Evolutionary conservation across 2,113 vertebrate species (phyloP).

Genomic region (Arizona elegans): DNA sequence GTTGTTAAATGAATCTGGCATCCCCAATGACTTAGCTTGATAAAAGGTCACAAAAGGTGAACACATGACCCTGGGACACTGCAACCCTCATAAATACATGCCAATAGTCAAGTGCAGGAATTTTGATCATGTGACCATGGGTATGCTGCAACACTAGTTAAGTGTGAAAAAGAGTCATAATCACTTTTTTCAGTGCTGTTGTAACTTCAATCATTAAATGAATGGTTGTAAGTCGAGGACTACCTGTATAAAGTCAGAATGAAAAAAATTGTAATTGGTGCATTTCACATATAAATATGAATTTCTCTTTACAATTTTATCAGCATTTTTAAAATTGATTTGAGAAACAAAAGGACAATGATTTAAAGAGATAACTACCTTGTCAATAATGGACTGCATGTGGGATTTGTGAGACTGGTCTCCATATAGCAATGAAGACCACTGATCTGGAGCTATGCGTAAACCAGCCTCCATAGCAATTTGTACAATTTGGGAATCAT

Average conservation of each 20-base stretch:
- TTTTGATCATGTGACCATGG: not conserved
- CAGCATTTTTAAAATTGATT: not conserved
- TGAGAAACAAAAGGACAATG: not conserved
- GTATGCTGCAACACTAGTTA: not conserved
- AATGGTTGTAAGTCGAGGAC: not conserved
- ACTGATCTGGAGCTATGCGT: slow-evolving; percentile 97
- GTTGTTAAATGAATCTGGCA: not conserved
- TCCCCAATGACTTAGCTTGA: not conserved
- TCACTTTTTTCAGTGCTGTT: not conserved
- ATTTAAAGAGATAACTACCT: slow-evolving; percentile 75
- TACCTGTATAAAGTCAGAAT: not conserved
- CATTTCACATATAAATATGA: not conserved
- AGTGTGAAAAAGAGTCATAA: not conserved
- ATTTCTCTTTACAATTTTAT: not conserved
- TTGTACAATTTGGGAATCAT: slow-evolving; percentile 97
- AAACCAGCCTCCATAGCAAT: slow-evolving; percentile 98
- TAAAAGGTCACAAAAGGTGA: not conserved
- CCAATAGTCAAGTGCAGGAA: not conserved
- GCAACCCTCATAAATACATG: not conserved
- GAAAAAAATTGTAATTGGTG: not conserved
- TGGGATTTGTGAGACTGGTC: slow-evolving; percentile 98
- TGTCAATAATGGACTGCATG: slow-evolving; percentile 99
- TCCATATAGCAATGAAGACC: slow-evolving; percentile 95
- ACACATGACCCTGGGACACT: not conserved
- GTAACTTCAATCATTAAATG: not conserved